A percentile compares a stretch with the other conserved stretches of the same genome.
Evolutionary conservation across 2,888 invertebrate species (phyloP).

Genomic region (Laspeyria flexula): DNA sequence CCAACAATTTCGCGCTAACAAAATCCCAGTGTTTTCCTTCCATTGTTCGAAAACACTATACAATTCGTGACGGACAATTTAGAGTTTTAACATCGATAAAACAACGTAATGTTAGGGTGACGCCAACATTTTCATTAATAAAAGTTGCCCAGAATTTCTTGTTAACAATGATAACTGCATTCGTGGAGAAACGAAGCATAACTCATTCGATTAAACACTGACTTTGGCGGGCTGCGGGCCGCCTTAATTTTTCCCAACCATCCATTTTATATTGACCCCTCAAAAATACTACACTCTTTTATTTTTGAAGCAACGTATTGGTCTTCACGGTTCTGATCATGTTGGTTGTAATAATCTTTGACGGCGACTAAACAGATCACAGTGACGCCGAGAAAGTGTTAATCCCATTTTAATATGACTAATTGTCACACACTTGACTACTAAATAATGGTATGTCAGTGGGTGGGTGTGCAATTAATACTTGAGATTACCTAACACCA

Average conservation of each 20-base stretch:
- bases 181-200: conserved; percentile 75
- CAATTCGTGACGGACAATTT: conserved; percentile 61
- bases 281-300: conserved; percentile 1
- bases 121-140: conserved; percentile 70
- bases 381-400: conserved; percentile 69
- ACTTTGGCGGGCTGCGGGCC: conserved; percentile 71
- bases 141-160: conserved; percentile 57
- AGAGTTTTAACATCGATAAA: conserved; percentile 44
- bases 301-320: not conserved
- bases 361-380: conserved; percentile 56
- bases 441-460: conserved; percentile 38
- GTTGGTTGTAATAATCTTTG: conserved; percentile 49
- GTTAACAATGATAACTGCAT: conserved; percentile 74
- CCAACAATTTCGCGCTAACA: conserved; percentile 31
- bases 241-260: conserved; percentile 54
- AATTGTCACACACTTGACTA: conserved; percentile 70
- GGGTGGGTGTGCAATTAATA: conserved; percentile 44
- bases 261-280: conserved; percentile 43
- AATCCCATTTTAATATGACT: conserved; percentile 80
- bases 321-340: conserved; percentile 32
- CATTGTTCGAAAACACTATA: conserved; percentile 37
- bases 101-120: conserved; percentile 51
- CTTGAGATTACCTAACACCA: not conserved
- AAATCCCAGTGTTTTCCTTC: conserved; percentile 23
- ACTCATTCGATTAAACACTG: conserved; percentile 79